A percentile compares a stretch with the other conserved stretches of the same genome.
Evolutionary conservation across 2,113 vertebrate genomes (phyloP).

Genomic region (Catharus bicknelli): DNA sequence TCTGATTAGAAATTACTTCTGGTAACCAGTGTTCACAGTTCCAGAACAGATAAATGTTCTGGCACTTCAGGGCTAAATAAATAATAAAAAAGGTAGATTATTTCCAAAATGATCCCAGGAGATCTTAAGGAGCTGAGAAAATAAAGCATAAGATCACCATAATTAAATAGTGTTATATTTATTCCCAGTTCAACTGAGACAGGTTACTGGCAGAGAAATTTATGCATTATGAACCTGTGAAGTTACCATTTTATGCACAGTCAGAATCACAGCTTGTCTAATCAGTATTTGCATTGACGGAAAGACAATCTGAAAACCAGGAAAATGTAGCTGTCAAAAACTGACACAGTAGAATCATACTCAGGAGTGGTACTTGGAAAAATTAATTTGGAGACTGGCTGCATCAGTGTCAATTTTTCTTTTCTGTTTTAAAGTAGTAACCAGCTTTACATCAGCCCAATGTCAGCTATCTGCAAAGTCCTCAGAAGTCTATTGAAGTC

Average conservation of each 20-base stretch:
- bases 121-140: background rate
- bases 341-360: background rate
- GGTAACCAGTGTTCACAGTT: background rate
- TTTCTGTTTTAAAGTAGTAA: background rate
- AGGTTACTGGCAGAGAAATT: background rate
- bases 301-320: background rate
- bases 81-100: background rate
- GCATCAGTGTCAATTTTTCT: background rate
- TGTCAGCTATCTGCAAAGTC: background rate
- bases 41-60: background rate
- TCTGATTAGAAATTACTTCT: background rate
- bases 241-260: background rate
- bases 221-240: background rate
- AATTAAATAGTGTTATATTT: constrained; percentile 5
- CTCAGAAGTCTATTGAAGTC: background rate
- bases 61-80: background rate
- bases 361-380: background rate
- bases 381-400: background rate
- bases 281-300: background rate
- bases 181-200: background rate
- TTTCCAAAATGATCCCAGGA: background rate
- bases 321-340: background rate
- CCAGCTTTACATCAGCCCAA: background rate
- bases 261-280: background rate
- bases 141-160: background rate